Evolutionary conservation across 2,113 vertebrate species (phyloP).

Genomic region (Galeopterus variegatus): DNA sequence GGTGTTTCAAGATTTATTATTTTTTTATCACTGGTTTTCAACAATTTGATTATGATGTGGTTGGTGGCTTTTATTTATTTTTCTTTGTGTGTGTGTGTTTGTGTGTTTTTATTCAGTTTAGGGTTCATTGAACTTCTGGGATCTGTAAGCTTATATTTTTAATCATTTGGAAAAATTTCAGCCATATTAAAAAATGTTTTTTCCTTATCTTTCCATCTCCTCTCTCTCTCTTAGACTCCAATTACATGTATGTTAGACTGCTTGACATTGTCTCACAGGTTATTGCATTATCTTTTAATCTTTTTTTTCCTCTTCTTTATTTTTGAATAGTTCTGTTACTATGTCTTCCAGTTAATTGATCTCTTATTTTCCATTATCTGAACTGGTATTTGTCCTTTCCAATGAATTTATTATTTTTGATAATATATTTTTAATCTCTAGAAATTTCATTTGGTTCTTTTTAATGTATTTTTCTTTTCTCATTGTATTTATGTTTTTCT

Average conservation of each 20-base stretch:
- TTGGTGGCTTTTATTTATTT: not conserved
- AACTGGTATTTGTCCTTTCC: not conserved
- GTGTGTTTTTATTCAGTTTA: conserved; percentile 20
- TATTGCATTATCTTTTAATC: not conserved
- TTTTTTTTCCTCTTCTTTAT: not conserved
- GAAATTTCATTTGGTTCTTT: not conserved
- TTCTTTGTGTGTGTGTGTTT: too few relatives aligned
- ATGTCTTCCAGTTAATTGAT: not conserved
- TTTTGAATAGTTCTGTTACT: not conserved
- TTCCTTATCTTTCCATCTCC: not conserved
- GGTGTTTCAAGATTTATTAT: not conserved
- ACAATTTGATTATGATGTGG: not conserved
- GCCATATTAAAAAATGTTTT: not conserved
- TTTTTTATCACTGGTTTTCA: not conserved
- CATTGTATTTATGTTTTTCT: not conserved
- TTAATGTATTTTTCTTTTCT: not conserved
- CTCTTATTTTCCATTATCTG: not conserved
- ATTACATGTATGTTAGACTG: not conserved
- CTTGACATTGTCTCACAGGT: not conserved
- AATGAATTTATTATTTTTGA: not conserved
- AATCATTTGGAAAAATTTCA: not conserved
- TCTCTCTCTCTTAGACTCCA: not conserved
- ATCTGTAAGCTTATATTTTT: conserved; percentile 7
- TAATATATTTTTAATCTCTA: not conserved
- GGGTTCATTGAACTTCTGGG: not conserved